phyloP scores from a whole-genome alignment of 2,113 vertebrate species.

The Pachypanchax playfairii region DNA sequence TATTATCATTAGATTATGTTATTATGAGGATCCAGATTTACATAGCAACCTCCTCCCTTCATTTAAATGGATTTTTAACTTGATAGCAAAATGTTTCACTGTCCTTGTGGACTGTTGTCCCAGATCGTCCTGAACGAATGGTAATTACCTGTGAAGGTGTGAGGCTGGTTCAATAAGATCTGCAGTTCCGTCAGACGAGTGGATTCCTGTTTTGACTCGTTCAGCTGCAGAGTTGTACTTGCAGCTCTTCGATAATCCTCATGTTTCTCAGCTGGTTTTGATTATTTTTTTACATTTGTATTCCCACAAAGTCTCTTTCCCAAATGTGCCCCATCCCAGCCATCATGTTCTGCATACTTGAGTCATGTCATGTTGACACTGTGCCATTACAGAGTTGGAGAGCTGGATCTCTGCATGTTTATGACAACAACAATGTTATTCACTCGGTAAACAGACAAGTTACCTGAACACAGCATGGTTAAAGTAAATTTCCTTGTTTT shows the following conservation, averaged over 20 bases:
- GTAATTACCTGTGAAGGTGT: background rate
- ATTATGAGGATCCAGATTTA: background rate
- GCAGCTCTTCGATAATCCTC: background rate
- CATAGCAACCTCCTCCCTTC: background rate
- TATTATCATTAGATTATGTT: background rate
- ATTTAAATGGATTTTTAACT: background rate
- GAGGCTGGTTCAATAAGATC: background rate
- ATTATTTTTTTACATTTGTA: background rate
- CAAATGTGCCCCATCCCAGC: background rate
- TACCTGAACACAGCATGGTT: background rate
- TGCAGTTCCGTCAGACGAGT: background rate
- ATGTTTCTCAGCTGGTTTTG: background rate
- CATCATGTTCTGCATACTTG: slow-evolving; percentile 21
- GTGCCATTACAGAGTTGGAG: background rate
- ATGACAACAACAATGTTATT: background rate
- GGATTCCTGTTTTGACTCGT: background rate
- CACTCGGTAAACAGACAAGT: background rate
- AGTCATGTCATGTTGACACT: slow-evolving; percentile 2
- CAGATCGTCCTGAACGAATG: background rate
- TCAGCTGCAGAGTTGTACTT: background rate
- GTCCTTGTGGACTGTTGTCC: background rate
- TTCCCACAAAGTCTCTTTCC: background rate
- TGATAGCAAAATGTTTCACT: background rate
- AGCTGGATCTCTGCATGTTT: background rate
- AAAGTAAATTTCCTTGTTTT: too few species aligned